Percentiles rank a stretch among this genome's conserved stretches.
Conservation (phyloP, 2,113 vertebrate genomes). For the Oreotrochilus melanogaster region DNA sequence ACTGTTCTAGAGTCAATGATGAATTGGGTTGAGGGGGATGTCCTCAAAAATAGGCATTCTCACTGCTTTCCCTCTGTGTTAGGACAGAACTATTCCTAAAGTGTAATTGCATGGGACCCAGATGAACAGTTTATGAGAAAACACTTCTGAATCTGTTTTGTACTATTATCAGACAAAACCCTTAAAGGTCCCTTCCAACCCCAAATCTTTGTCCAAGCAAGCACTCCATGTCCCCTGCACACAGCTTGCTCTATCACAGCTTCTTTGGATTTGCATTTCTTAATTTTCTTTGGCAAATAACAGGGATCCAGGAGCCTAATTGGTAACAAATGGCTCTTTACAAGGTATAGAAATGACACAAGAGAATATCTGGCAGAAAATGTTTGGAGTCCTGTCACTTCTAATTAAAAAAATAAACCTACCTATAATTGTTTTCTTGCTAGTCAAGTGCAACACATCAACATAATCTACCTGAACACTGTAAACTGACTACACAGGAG, state of each 20-base stretch:
- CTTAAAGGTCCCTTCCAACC: not conserved
- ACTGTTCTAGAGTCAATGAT: not conserved
- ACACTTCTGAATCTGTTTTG: not conserved
- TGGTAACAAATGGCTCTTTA: not conserved
- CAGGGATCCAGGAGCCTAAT: not conserved
- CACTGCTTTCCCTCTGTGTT: not conserved
- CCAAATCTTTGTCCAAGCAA: not conserved
- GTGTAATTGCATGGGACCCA: not conserved
- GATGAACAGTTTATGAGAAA: not conserved
- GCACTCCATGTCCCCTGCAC: not conserved
- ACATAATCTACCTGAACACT: not conserved
- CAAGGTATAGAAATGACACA: not conserved
- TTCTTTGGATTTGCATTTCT: not conserved
- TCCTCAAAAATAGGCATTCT: not conserved
- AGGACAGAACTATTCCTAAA: not conserved
- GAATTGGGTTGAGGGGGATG: too few relatives aligned
- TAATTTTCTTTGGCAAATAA: not conserved
- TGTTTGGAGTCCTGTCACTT: not conserved
- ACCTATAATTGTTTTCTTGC: not conserved
- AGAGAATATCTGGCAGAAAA: not conserved
- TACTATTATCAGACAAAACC: not conserved
- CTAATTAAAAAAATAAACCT: not conserved
- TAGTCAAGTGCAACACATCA: not conserved
- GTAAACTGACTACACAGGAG: not conserved
- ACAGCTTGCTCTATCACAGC: not conserved